phyloP scores from a whole-genome alignment of 2,888 invertebrate species.

The Caenorhabditis plicata region DNA sequence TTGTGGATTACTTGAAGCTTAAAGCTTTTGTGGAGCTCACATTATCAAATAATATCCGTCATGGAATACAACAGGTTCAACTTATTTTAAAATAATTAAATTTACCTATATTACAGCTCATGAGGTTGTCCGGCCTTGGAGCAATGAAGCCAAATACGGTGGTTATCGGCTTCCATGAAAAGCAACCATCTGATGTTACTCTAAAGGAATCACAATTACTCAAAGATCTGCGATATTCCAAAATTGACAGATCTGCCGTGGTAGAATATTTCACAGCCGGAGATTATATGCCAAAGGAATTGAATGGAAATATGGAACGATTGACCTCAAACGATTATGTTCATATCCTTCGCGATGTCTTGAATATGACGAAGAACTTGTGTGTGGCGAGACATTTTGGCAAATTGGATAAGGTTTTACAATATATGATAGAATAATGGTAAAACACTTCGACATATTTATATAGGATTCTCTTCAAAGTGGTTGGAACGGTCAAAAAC shows the following conservation, averaged over 20 bases:
- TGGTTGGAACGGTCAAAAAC: slow-evolving; percentile 54
- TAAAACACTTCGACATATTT: slow-evolving; percentile 83
- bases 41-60: slow-evolving; percentile 80
- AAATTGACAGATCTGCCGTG: slow-evolving; percentile 63
- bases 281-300: slow-evolving; percentile 52
- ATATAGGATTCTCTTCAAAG: slow-evolving; percentile 72
- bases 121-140: slow-evolving; percentile 77
- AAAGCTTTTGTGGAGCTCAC: slow-evolving; percentile 93
- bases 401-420: slow-evolving; percentile 80
- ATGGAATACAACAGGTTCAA: slow-evolving; percentile 89
- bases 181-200: slow-evolving; percentile 76
- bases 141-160: slow-evolving; percentile 99
- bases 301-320: slow-evolving; percentile 47
- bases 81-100: too few relatives aligned
- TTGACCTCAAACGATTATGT: slow-evolving; percentile 74
- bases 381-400: slow-evolving; percentile 90
- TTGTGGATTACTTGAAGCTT: slow-evolving; percentile 91
- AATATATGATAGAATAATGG: too few relatives aligned
- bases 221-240: slow-evolving; percentile 61
- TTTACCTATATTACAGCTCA: too few relatives aligned
- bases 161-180: slow-evolving; percentile 88
- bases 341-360: slow-evolving; percentile 80
- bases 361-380: slow-evolving; percentile 90
- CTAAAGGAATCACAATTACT: slow-evolving; percentile 69
- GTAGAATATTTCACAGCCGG: slow-evolving; percentile 64